Conservation (phyloP, 2,113 vertebrate species). For the Urocynchramus pylzowi region DNA sequence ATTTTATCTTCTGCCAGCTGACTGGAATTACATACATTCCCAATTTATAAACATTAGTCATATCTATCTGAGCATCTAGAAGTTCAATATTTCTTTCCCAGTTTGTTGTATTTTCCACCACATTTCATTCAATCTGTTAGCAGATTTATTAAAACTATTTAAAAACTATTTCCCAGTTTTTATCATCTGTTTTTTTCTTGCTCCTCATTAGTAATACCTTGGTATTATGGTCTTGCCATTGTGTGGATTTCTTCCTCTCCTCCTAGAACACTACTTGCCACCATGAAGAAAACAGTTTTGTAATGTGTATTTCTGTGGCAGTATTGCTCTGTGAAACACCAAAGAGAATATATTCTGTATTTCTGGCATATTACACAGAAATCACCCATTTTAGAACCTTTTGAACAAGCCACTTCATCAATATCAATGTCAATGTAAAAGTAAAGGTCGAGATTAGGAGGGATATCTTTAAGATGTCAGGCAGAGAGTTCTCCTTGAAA, state of each 20-base stretch:
- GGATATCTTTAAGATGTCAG: not conserved
- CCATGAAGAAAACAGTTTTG: not conserved
- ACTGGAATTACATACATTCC: not conserved
- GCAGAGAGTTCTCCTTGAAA: not conserved
- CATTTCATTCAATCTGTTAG: conserved; percentile 7
- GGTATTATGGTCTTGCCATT: not conserved
- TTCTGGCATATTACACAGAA: conserved; percentile 47
- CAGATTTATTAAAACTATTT: too few species aligned
- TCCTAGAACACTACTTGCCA: not conserved
- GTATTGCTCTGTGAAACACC: conserved; percentile 1
- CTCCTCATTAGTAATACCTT: not conserved
- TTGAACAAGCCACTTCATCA: conserved; percentile 41
- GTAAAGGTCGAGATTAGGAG: not conserved
- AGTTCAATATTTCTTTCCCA: conserved; percentile 2
- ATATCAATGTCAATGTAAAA: conserved; percentile 13
- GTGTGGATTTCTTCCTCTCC: not conserved
- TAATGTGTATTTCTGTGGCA: conserved; percentile 19
- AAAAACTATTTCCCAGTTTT: not conserved
- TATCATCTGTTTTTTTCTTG: not conserved
- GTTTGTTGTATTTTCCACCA: conserved; percentile 10
- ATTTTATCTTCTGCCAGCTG: not conserved
- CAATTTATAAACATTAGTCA: not conserved
- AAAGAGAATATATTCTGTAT: not conserved
- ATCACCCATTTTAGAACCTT: conserved; percentile 48
- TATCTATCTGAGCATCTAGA: not conserved